A percentile compares a stretch with the other conserved stretches of the same genome.
Conservation (phyloP, 64 coral and sea anemone species). For the Montipora sp. region DNA sequence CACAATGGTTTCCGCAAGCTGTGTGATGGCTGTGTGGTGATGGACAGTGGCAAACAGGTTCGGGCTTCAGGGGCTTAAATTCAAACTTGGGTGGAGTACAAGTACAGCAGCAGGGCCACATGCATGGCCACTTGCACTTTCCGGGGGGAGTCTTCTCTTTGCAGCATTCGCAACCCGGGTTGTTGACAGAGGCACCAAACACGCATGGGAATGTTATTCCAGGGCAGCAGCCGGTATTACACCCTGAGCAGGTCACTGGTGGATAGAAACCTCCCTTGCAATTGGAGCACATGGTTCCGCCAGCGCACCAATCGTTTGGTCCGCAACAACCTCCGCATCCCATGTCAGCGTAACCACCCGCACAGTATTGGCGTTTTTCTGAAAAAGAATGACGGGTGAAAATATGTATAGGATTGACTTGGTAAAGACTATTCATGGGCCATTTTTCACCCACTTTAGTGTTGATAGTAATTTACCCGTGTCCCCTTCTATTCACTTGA, state of each 20-base stretch:
- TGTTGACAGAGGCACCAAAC: slow-evolving; percentile 55
- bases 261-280: slow-evolving; percentile 64
- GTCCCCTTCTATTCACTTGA: too few relatives aligned
- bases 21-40: slow-evolving; percentile 22
- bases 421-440: background rate
- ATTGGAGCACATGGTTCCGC: slow-evolving; percentile 56
- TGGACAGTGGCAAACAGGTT: slow-evolving; percentile 64
- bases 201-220: slow-evolving; percentile 65
- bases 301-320: slow-evolving; percentile 16
- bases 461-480: too few relatives aligned
- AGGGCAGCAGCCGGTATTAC: slow-evolving; percentile 59
- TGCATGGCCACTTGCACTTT: slow-evolving; percentile 62
- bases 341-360: background rate
- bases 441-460: too few relatives aligned
- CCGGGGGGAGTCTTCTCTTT: slow-evolving; percentile 29
- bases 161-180: slow-evolving; percentile 63
- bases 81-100: slow-evolving; percentile 70
- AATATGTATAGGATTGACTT: background rate
- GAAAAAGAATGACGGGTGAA: background rate
- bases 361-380: background rate
- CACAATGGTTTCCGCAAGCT: background rate
- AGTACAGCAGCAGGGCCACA: slow-evolving; percentile 71
- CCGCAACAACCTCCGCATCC: slow-evolving; percentile 2
- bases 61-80: slow-evolving; percentile 61
- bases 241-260: slow-evolving; percentile 46